These are phyloP conservation scores for Mustela nigripes DNA, from an alignment of 2,113 vertebrate species.

Conservation along the genomic window DNA sequence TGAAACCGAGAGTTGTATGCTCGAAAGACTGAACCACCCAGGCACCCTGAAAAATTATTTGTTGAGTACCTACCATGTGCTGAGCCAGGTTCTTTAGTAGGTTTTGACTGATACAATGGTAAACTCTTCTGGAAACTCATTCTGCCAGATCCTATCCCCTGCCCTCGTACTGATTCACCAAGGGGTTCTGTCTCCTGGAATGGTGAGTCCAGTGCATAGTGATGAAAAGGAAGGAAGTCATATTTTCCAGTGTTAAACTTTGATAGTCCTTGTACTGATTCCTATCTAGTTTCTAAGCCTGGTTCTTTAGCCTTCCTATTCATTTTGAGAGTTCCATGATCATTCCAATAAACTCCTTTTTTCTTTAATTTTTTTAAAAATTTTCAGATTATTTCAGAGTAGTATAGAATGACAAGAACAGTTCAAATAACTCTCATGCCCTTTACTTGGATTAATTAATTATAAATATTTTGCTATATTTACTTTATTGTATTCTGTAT, in stretches of 20 bases:
- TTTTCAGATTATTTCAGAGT: slow-evolving; percentile 41
- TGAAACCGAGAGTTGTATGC: neutral
- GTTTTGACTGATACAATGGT: neutral
- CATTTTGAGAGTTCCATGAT: neutral
- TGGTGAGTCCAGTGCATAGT: neutral
- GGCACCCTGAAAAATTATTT: neutral
- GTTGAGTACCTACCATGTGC: neutral
- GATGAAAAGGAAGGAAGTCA: neutral
- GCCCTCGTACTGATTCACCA: neutral
- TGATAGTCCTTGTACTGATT: neutral
- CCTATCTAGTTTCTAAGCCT: neutral
- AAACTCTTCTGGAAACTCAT: neutral
- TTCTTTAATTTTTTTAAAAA: neutral
- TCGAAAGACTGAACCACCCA: neutral
- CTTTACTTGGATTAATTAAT: neutral
- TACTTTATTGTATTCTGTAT: neutral
- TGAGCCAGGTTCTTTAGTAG: neutral
- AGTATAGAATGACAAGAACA: neutral
- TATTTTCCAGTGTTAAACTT: neutral
- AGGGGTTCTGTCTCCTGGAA: neutral
- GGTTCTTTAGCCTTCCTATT: neutral
- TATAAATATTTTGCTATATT: neutral
- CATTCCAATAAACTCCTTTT: neutral
- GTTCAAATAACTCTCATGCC: neutral
- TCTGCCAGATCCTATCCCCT: neutral